Conservation (phyloP, 2,113 vertebrate genomes). For the Mustelus asterias region DNA sequence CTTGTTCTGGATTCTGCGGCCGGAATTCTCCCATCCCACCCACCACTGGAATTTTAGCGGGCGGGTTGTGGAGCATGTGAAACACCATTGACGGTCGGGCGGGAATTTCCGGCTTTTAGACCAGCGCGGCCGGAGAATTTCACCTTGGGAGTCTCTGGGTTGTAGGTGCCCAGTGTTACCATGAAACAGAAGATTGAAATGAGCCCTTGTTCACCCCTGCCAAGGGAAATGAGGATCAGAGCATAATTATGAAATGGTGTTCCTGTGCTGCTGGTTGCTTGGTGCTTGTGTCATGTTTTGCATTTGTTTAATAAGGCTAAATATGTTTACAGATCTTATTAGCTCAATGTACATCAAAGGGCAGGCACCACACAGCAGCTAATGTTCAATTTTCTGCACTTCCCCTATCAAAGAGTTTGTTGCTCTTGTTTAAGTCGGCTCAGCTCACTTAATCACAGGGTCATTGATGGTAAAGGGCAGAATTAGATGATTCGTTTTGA, state of each 20-base stretch:
- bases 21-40: too few relatives aligned
- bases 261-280: background rate
- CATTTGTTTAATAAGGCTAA: background rate
- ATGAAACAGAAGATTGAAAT: background rate
- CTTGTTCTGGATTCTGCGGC: background rate
- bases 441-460: background rate
- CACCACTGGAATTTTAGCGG: too few relatives aligned
- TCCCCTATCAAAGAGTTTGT: background rate
- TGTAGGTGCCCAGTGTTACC: background rate
- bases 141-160: background rate
- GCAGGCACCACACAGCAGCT: background rate
- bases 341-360: background rate
- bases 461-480: background rate
- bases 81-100: too few relatives aligned
- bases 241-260: background rate
- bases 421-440: background rate
- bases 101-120: too few relatives aligned
- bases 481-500: background rate
- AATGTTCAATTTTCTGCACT: background rate
- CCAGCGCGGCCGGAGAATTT: too few relatives aligned
- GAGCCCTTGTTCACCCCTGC: too few relatives aligned
- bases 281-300: background rate
- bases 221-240: background rate
- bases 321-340: background rate
- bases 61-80: too few relatives aligned